Evolutionary conservation across 2,888 invertebrate species (phyloP).

Genomic region (Lordiphosa fenestrarum): DNA sequence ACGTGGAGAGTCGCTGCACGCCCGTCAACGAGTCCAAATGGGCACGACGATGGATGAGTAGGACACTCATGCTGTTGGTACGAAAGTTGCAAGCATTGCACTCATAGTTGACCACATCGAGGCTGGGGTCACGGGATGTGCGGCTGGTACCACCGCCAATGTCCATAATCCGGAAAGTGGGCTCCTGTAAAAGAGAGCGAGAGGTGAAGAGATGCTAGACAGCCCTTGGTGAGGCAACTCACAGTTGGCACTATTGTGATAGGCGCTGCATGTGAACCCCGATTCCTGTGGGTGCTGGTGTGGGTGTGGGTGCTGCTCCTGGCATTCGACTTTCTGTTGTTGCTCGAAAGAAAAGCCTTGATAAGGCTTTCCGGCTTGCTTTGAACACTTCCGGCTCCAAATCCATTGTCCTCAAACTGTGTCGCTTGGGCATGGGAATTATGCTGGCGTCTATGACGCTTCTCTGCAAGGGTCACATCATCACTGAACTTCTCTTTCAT

Average conservation of each 20-base stretch:
- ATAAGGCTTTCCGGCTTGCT: slow-evolving; percentile 40
- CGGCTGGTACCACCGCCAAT: slow-evolving; percentile 27
- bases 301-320: slow-evolving; percentile 9
- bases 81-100: slow-evolving; percentile 41
- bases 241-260: neutral
- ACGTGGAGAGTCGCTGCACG: no score
- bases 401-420: no score
- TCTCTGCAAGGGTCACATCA: slow-evolving; percentile 88
- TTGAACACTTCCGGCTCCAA: no score
- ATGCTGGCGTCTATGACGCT: slow-evolving; percentile 8
- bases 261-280: no score
- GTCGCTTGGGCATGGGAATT: neutral
- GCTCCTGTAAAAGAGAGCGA: slow-evolving; percentile 20
- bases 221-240: slow-evolving; percentile 1
- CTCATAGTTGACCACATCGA: slow-evolving; percentile 26
- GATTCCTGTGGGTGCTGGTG: slow-evolving; percentile 8
- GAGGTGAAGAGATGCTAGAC: no score
- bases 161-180: slow-evolving; percentile 48
- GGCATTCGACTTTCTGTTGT: slow-evolving; percentile 11
- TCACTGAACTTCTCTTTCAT: slow-evolving; percentile 88
- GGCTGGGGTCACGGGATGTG: slow-evolving; percentile 9
- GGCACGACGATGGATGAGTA: slow-evolving; percentile 47
- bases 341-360: slow-evolving; percentile 42
- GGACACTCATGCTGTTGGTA: slow-evolving; percentile 50
- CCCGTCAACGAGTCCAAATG: slow-evolving; percentile 30